These are phyloP conservation scores for Aleadryas rufinucha DNA, from an alignment of 2,113 vertebrate genomes.

Conservation along the genomic window DNA sequence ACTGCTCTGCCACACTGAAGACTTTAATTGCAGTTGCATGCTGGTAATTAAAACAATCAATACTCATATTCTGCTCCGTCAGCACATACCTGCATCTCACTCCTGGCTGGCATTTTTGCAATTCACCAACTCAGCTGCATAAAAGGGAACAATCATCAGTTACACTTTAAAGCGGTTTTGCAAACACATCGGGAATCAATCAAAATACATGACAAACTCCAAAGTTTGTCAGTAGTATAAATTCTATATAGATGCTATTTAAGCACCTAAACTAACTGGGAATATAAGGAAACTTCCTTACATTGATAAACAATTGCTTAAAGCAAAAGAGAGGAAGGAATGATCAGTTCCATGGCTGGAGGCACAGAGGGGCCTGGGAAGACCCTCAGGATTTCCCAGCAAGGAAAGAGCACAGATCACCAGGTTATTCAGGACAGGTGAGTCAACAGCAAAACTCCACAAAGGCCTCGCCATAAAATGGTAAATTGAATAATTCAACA, in stretches of 20 bases:
- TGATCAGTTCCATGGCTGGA: rapidly evolving
- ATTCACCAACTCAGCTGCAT: neutral
- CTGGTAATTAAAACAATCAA: neutral
- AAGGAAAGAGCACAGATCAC: neutral
- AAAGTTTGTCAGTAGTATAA: neutral
- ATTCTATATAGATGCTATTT: neutral
- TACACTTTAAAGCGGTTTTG: neutral
- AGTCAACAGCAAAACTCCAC: neutral
- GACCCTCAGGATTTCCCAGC: neutral
- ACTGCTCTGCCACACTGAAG: neutral
- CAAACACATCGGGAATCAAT: neutral
- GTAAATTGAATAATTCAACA: neutral
- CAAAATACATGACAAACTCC: neutral
- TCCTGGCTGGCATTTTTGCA: conserved; percentile 66
- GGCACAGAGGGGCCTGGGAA: neutral
- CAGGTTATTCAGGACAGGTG: neutral
- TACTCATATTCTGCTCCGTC: neutral
- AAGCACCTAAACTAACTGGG: neutral
- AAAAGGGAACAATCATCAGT: neutral
- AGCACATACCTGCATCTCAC: conserved; percentile 68
- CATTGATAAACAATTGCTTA: neutral
- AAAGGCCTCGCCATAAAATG: rapidly evolving
- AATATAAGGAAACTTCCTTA: neutral
- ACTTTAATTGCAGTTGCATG: neutral
- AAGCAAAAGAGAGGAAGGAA: neutral